Conservation (phyloP, 2,113 vertebrate genomes). For the Drymodes brunneopygia region DNA sequence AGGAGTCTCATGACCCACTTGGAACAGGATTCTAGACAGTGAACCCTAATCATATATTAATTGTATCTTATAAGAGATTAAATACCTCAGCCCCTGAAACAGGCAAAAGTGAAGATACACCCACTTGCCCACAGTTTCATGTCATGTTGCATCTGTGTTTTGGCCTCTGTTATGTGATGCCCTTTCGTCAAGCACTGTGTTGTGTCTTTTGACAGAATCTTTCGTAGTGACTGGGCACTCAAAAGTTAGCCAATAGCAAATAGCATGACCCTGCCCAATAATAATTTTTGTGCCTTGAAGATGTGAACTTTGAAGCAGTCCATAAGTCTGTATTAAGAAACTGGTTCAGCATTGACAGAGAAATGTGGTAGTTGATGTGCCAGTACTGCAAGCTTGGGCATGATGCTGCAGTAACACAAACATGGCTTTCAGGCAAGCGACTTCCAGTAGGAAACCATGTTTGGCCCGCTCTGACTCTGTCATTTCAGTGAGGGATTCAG, state of each 20-base stretch:
- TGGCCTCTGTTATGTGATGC: not conserved
- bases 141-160: accelerated
- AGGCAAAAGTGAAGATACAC: not conserved
- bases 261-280: not conserved
- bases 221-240: not conserved
- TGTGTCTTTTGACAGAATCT: not conserved
- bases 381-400: not conserved
- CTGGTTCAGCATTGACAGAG: not conserved
- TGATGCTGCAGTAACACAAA: not conserved
- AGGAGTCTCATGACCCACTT: not conserved
- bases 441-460: not conserved
- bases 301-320: not conserved
- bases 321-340: not conserved
- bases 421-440: not conserved
- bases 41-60: not conserved
- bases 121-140: not conserved
- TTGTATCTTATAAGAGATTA: not conserved
- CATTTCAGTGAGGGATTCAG: not conserved
- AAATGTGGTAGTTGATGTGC: not conserved
- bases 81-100: not conserved
- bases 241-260: not conserved
- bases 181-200: not conserved
- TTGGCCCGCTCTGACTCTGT: not conserved
- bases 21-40: not conserved
- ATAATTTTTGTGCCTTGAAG: not conserved